phyloP scores from a whole-genome alignment of 92 coral and sea anemone species.

The Desmophyllum pertusum region DNA sequence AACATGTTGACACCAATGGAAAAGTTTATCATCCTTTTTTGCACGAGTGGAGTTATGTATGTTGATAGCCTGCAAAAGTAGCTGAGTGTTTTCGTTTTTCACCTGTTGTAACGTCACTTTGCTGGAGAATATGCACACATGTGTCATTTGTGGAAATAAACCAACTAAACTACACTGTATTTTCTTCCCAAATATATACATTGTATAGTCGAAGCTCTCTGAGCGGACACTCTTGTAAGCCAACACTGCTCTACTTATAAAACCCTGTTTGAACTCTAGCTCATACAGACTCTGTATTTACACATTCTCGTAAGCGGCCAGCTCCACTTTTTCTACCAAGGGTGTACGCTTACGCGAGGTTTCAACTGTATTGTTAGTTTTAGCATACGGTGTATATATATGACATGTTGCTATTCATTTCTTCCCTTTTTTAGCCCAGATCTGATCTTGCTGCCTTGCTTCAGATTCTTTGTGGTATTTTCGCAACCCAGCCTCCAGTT shows the following conservation, averaged over 20 bases:
- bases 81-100: no score
- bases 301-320: no score
- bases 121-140: not conserved
- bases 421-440: constrained; percentile 68
- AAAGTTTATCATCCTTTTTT: constrained; percentile 85
- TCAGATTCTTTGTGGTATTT: constrained; percentile 80
- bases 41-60: constrained; percentile 89
- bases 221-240: no score
- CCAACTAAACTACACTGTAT: not conserved
- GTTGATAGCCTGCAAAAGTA: no score
- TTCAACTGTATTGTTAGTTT: no score
- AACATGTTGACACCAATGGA: constrained; percentile 86
- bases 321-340: no score
- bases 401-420: not conserved
- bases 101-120: not conserved
- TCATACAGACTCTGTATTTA: no score
- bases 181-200: no score
- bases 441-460: constrained; percentile 88
- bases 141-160: not conserved
- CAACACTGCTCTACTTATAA: no score
- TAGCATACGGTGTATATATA: not conserved
- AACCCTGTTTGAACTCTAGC: no score
- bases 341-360: no score
- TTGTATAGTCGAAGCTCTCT: no score
- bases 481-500: constrained; percentile 94